These are phyloP conservation scores for Potamarius usumacintae DNA, from an alignment of 2,113 vertebrate species.

Conservation along the genomic window DNA sequence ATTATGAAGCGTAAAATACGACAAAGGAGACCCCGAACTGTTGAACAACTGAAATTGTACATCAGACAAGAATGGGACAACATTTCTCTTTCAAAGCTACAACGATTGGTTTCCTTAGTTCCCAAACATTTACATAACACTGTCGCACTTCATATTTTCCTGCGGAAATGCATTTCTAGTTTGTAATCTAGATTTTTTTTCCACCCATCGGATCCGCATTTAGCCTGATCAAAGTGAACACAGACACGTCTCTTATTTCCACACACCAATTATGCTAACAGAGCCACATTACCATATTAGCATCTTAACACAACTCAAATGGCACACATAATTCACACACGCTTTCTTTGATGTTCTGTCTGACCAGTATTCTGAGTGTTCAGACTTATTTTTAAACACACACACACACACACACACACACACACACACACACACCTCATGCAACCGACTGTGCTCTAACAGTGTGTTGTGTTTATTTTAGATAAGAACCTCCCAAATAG, in stretches of 20 bases:
- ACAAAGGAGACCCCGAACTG: no score
- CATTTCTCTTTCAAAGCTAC: no score
- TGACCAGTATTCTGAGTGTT: background rate
- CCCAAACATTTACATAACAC: no score
- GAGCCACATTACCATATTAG: conserved; percentile 70
- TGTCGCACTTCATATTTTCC: no score
- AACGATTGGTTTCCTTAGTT: no score
- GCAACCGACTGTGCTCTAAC: conserved; percentile 13
- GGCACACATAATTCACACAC: conserved; percentile 43
- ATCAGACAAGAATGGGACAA: no score
- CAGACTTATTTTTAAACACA: conserved; percentile 1
- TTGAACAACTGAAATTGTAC: no score
- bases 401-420: conserved; percentile 21
- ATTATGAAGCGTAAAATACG: no score
- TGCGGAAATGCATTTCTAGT: background rate
- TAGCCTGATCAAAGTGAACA: conserved; percentile 47
- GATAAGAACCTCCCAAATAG: conserved; percentile 89
- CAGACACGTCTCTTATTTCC: conserved; percentile 45
- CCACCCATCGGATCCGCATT: background rate
- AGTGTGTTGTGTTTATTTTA: conserved; percentile 52
- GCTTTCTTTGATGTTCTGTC: conserved; percentile 56
- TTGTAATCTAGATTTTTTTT: background rate
- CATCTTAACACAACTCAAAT: conserved; percentile 64
- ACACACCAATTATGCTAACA: conserved; percentile 74
- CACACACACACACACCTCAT: conserved; percentile 2